Evolutionary conservation across 1,140 invertebrate species (phyloP).

Genomic region (Atta cephalotes): DNA sequence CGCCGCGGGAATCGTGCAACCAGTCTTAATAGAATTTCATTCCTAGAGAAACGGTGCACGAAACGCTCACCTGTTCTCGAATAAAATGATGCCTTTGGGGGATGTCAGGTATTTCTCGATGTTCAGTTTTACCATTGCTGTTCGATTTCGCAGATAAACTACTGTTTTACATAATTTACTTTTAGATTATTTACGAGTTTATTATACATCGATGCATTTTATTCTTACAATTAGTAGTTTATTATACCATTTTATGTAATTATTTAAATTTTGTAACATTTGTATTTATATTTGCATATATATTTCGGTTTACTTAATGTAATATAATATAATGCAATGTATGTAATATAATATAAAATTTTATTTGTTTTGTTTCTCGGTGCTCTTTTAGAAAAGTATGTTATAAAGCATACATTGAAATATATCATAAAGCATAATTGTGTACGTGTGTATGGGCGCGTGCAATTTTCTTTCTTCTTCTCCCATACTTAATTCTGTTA

Average conservation of each 20-base stretch:
- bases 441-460: not conserved
- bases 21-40: constrained; percentile 39
- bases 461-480: not conserved
- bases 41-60: constrained; percentile 10
- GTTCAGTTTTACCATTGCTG: constrained; percentile 1
- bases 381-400: not conserved
- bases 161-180: not conserved
- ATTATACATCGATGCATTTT: no score
- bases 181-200: constrained; percentile 39
- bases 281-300: not conserved
- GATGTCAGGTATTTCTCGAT: not conserved
- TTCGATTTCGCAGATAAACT: not conserved
- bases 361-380: no score
- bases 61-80: constrained; percentile 27
- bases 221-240: not conserved
- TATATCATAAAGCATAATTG: not conserved
- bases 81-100: constrained; percentile 28
- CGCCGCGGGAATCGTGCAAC: constrained; percentile 18
- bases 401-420: not conserved
- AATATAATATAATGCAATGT: no score
- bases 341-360: no score
- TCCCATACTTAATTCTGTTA: not conserved
- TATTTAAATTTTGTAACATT: not conserved
- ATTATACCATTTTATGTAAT: not conserved
- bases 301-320: no score